These are phyloP conservation scores for Luperina testacea DNA, from an alignment of 2,888 invertebrate genomes.

Conservation along the genomic window DNA sequence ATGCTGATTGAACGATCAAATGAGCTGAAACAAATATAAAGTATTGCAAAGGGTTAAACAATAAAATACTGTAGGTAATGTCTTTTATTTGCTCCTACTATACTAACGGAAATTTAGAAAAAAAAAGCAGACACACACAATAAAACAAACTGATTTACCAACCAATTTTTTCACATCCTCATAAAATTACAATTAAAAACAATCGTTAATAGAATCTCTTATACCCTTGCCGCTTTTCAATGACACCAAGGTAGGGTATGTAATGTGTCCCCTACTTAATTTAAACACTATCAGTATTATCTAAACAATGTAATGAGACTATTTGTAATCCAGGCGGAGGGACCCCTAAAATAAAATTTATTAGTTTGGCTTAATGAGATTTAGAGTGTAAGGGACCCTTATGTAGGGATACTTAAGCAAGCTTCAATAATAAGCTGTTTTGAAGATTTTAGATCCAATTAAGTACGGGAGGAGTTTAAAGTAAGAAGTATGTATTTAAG, in stretches of 20 bases:
- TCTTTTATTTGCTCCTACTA: too few relatives aligned
- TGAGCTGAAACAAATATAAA: background rate
- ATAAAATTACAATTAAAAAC: constrained; percentile 62
- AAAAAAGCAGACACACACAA: too few relatives aligned
- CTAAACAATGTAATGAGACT: constrained; percentile 76
- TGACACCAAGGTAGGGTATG: constrained; percentile 45
- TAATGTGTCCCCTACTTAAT: constrained; percentile 57
- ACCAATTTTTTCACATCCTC: constrained; percentile 13
- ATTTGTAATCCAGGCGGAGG: constrained; percentile 74
- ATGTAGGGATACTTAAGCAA: constrained; percentile 49
- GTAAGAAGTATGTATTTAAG: background rate
- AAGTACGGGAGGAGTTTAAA: constrained; percentile 4
- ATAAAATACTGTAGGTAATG: background rate
- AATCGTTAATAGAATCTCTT: constrained; percentile 62
- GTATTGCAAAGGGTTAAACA: background rate
- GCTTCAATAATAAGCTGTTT: constrained; percentile 45
- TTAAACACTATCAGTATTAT: constrained; percentile 74
- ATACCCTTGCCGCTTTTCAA: constrained; percentile 51
- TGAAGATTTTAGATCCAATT: constrained; percentile 38
- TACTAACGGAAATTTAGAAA: background rate
- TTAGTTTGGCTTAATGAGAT: constrained; percentile 72
- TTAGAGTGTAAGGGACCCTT: constrained; percentile 60
- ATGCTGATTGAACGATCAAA: background rate
- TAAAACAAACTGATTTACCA: background rate
- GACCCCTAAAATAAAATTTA: constrained; percentile 76